phyloP scores from a whole-genome alignment of 2,113 vertebrate species.

The Psilopogon haemacephalus region DNA sequence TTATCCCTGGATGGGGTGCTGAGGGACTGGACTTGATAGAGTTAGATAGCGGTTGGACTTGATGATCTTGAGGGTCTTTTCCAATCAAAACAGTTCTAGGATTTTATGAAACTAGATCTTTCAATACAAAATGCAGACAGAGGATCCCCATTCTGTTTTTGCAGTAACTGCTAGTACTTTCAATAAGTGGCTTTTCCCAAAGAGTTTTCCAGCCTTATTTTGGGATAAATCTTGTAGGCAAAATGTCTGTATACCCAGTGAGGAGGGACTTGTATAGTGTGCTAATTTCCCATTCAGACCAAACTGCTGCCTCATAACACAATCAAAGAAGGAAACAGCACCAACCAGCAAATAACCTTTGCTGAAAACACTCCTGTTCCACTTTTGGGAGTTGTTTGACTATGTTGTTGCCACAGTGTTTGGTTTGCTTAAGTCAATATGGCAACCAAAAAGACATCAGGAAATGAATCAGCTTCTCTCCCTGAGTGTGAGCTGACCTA shows the following conservation, averaged over 20 bases:
- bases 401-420: not conserved
- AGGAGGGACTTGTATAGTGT: not conserved
- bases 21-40: no score
- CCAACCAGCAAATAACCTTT: not conserved
- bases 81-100: no score
- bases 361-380: not conserved
- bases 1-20: no score
- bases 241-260: not conserved
- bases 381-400: not conserved
- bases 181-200: not conserved
- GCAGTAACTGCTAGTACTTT: not conserved
- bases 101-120: not conserved
- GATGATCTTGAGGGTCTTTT: no score
- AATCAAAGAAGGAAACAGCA: not conserved
- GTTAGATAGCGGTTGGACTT: no score
- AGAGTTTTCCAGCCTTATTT: not conserved
- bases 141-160: not conserved
- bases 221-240: not conserved
- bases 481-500: not conserved
- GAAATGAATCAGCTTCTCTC: not conserved
- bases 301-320: not conserved
- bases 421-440: not conserved
- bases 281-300: not conserved
- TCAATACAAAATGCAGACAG: not conserved
- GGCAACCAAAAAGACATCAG: not conserved